These are phyloP conservation scores for Centropristis striata DNA, from an alignment of 2,113 vertebrate species.

Conservation along the genomic window DNA sequence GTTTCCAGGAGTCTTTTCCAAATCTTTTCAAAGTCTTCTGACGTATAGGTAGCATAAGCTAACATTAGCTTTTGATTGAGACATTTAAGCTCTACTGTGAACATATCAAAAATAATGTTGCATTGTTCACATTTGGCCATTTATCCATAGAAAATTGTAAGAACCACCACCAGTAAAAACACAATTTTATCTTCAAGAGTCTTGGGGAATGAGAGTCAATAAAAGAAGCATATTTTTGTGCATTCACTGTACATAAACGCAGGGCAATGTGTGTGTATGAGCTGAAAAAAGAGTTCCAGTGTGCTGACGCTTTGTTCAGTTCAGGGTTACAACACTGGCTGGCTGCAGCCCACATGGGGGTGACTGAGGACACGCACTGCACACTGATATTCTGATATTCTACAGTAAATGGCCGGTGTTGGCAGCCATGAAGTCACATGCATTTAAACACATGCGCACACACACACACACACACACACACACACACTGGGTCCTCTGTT, in stretches of 20 bases:
- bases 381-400: slow-evolving; percentile 43
- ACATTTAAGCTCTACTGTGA: not conserved
- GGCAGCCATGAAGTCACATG: slow-evolving; percentile 54
- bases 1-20: too few relatives aligned
- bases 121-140: not conserved
- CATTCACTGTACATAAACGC: not conserved
- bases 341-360: slow-evolving; percentile 30
- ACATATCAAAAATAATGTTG: not conserved
- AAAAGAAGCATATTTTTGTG: not conserved
- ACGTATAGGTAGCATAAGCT: too few relatives aligned
- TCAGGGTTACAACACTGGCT: slow-evolving; percentile 16
- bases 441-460: slow-evolving; percentile 6
- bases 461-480: slow-evolving; percentile 51
- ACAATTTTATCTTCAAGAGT: not conserved
- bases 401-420: slow-evolving; percentile 53
- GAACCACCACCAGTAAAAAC: not conserved
- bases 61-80: not conserved
- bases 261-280: not conserved
- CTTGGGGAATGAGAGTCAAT: not conserved
- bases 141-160: not conserved
- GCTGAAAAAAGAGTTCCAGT: slow-evolving; percentile 10
- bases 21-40: too few relatives aligned
- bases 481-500: slow-evolving; percentile 62
- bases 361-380: slow-evolving; percentile 45
- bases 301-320: slow-evolving; percentile 31